Conservation (phyloP, 2,113 vertebrate genomes). For the Pangasianodon gigas region DNA sequence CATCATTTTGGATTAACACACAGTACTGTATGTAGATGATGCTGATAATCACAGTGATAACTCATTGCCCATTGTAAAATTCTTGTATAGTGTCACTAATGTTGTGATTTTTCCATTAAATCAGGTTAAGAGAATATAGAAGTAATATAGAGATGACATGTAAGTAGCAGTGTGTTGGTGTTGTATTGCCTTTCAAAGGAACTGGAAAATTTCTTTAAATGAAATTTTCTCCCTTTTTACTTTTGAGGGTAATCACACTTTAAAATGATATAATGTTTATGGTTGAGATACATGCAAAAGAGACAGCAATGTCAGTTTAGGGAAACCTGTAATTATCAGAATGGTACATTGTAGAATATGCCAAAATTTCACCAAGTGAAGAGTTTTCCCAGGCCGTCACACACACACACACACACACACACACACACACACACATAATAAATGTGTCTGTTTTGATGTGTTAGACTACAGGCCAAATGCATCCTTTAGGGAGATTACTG, state of each 20-base stretch:
- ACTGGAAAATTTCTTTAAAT: not conserved
- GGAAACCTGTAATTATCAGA: too few species aligned
- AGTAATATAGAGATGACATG: not conserved
- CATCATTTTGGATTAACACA: too few species aligned
- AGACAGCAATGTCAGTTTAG: too few species aligned
- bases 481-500: constrained; percentile 46
- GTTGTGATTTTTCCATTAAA: too few species aligned
- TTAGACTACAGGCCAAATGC: constrained; percentile 14
- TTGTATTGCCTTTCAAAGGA: not conserved
- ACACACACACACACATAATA: not conserved
- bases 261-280: not conserved
- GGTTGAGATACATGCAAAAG: too few species aligned
- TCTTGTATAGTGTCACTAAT: not conserved
- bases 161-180: not conserved
- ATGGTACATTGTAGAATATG: too few species aligned
- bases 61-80: not conserved
- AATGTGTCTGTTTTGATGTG: constrained; percentile 13
- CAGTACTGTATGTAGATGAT: too few species aligned
- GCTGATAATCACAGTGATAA: too few species aligned
- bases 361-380: too few species aligned
- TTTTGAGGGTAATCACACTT: not conserved
- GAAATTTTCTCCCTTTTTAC: not conserved
- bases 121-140: not conserved
- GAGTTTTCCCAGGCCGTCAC: too few species aligned
- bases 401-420: not conserved